These are phyloP conservation scores for Xyrauchen texanus DNA, from an alignment of 2,113 vertebrate genomes.

Conservation along the genomic window DNA sequence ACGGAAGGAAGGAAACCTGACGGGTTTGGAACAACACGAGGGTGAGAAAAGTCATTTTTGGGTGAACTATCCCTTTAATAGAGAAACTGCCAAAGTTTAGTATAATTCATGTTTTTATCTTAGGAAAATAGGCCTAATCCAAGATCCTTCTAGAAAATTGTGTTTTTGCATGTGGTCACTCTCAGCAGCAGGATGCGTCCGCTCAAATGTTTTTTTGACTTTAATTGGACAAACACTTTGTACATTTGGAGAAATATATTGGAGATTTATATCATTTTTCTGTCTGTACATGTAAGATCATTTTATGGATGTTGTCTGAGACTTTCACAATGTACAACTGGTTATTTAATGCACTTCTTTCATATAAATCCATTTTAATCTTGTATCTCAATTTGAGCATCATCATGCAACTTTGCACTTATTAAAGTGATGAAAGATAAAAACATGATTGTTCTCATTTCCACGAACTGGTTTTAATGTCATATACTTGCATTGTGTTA, in stretches of 20 bases:
- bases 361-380: neutral
- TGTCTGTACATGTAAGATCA: neutral
- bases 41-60: no score
- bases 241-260: conserved; percentile 6
- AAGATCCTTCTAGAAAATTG: neutral
- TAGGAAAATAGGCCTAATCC: neutral
- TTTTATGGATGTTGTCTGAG: conserved; percentile 2
- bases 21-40: no score
- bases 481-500: no score
- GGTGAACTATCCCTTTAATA: neutral
- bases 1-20: no score
- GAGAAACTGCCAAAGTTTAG: conserved; percentile 25
- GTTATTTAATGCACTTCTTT: neutral
- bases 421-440: conserved; percentile 1
- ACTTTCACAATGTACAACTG: neutral
- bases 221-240: neutral
- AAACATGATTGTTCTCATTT: neutral
- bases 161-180: conserved; percentile 12
- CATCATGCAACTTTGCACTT: neutral
- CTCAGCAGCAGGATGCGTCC: neutral
- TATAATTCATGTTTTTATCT: neutral
- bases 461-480: neutral
- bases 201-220: neutral
- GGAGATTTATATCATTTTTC: neutral
- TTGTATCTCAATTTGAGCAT: neutral